Evolutionary conservation across 1,140 invertebrate genomes (phyloP), one percentile per base, ranked within the genome.

Genomic region (Musca domestica): DNA sequence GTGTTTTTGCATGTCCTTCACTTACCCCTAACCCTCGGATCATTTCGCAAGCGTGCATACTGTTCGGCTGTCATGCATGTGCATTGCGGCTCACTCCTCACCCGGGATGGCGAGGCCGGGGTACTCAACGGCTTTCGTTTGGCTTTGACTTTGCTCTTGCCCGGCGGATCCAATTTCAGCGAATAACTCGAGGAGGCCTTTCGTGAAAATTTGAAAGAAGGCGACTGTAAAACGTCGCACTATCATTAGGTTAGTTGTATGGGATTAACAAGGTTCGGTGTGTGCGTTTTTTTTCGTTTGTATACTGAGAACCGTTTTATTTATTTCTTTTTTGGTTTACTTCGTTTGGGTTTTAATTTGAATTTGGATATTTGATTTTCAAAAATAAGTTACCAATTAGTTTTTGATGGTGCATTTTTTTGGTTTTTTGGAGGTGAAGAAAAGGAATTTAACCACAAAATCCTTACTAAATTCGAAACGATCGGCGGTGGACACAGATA

Each of bases 151-250:
- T 93, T 92, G 82, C 92, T 90, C 84, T 93, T 92, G 79, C 90
- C 92, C 68, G 91, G 90, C 68, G 91, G 91, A 81, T 96, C 95
- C 83, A 96, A 85, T 86, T 95, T 94, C 72, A 98, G 88, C 73
- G 95, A 96, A 85, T 96, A 97, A 77, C 95, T 96, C 74, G 95
- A 97, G 69, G 94, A 95, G 74, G 95, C 94, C 87, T 98, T 98
- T 81, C 96, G 89, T 78, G 94, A 94, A 87, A 96, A 97, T 88
- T 96, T 97, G 87, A 96, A 96, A 81, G 94, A 93, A 77, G 94
- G 95, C 85, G 94, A 96, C 95, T 98, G 90, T 83, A 90, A 91
- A 85, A 86, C 82, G 84, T 86, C 85, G 85, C 84, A 86, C 85
- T 86, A 82, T 82, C 79, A 81, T 83, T 83, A 83, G 79, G 77